Evolutionary conservation across 2,113 vertebrate genomes (phyloP).

Genomic region (Castor canadensis): DNA sequence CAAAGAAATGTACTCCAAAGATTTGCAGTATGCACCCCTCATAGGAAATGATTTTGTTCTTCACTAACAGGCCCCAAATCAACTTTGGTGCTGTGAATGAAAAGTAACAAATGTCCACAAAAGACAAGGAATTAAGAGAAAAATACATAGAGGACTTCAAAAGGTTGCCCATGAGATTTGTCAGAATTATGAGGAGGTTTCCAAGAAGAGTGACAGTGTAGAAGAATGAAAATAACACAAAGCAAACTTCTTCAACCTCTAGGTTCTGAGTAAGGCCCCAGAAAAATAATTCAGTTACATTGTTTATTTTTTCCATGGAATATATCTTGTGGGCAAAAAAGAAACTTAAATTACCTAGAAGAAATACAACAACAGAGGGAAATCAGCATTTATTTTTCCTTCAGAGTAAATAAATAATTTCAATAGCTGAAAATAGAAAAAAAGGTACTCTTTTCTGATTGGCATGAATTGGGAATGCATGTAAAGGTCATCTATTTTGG

Average conservation of each 20-base stretch:
- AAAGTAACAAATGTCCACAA: conserved; percentile 69
- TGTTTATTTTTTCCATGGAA: conserved; percentile 28
- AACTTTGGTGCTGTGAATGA: conserved; percentile 56
- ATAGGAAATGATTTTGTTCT: conserved; percentile 47
- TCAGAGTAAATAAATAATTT: no score
- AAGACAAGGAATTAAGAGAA: conserved; percentile 63
- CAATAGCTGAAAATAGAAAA: no score
- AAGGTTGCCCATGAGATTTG: background rate
- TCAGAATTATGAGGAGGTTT: conserved; percentile 66
- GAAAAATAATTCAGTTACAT: conserved; percentile 60
- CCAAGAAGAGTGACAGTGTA: conserved; percentile 50
- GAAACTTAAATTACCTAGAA: background rate
- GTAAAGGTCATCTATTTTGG: no score
- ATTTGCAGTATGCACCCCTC: conserved; percentile 62
- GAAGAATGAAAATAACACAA: conserved; percentile 55
- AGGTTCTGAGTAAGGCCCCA: conserved; percentile 55
- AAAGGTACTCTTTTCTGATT: no score
- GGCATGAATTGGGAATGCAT: no score
- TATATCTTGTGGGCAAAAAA: background rate
- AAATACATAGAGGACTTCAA: conserved; percentile 60
- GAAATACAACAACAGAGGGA: background rate
- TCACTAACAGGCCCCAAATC: conserved; percentile 47
- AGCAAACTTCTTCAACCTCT: conserved; percentile 47
- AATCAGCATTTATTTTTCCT: background rate
- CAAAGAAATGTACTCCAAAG: conserved; percentile 63